Percentiles rank a stretch among this genome's conserved stretches.
These are phyloP conservation scores for Alectoris magna DNA, from an alignment of 2,797 vertebrate species.

Conservation along the genomic window DNA sequence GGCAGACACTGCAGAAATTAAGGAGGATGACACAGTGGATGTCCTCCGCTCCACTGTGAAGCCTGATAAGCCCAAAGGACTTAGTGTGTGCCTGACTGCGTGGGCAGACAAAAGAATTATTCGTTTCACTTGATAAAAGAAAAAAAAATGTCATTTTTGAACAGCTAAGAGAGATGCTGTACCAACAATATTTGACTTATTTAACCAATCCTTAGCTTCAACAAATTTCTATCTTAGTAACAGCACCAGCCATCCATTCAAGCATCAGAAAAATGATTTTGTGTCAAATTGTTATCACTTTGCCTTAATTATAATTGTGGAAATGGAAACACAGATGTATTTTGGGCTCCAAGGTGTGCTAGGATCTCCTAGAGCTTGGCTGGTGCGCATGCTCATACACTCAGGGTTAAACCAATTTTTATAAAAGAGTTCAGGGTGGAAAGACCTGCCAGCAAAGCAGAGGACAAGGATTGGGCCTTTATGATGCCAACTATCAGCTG, in stretches of 20 bases:
- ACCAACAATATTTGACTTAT: slow-evolving; percentile 42
- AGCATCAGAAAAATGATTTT: slow-evolving; percentile 28
- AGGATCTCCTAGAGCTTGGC: neutral
- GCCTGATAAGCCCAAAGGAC: slow-evolving; percentile 1
- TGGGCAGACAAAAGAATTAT: neutral
- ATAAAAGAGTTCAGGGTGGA: neutral
- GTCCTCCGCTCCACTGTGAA: slow-evolving; percentile 15
- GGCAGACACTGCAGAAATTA: slow-evolving; percentile 13
- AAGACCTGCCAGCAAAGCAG: neutral
- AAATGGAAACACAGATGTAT: neutral
- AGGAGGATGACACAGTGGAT: slow-evolving; percentile 23
- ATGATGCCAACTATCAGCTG: neutral
- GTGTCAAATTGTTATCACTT: neutral
- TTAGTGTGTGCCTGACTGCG: neutral
- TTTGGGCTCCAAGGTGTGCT: neutral
- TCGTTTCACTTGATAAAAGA: slow-evolving; percentile 15
- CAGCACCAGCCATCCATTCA: neutral
- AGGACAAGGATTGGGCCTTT: neutral
- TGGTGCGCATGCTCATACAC: neutral
- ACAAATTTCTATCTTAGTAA: slow-evolving; percentile 31
- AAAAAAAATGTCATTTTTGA: slow-evolving; percentile 31
- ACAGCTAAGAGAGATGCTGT: neutral
- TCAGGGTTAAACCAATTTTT: neutral
- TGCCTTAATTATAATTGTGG: neutral
- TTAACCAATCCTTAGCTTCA: slow-evolving; percentile 28